Evolutionary conservation across 2,797 vertebrate species (phyloP).

Genomic region (Botia kubotai): DNA sequence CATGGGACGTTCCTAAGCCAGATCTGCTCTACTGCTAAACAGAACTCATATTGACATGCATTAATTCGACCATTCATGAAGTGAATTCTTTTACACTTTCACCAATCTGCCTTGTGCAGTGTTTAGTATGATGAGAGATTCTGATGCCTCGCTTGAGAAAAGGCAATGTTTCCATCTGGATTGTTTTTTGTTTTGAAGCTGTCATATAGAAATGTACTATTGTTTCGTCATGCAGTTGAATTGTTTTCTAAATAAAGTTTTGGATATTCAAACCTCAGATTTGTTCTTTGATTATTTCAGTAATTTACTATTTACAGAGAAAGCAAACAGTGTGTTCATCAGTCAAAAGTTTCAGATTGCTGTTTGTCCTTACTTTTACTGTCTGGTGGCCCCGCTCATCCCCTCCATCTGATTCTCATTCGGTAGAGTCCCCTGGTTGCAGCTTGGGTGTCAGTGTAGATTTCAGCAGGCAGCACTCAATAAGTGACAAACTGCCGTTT

Average conservation of each 20-base stretch:
- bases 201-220: conserved; percentile 5
- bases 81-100: background rate
- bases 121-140: background rate
- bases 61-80: background rate
- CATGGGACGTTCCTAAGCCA: background rate
- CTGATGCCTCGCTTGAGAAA: background rate
- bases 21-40: background rate
- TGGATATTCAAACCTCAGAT: conserved; percentile 23
- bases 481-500: conserved; percentile 83
- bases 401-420: conserved; percentile 57
- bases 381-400: conserved; percentile 9
- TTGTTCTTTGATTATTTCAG: background rate
- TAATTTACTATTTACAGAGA: background rate
- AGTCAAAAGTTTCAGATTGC: conserved; percentile 32
- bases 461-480: conserved; percentile 78
- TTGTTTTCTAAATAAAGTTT: conserved; percentile 55
- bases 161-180: background rate
- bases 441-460: conserved; percentile 77
- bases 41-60: background rate
- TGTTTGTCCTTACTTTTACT: conserved; percentile 32
- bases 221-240: background rate
- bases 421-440: conserved; percentile 65
- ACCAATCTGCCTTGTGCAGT: background rate
- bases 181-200: conserved; percentile 30
- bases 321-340: conserved; percentile 7